phyloP scores from a whole-genome alignment of 2,888 invertebrate genomes.

The Cetonia aurata region DNA sequence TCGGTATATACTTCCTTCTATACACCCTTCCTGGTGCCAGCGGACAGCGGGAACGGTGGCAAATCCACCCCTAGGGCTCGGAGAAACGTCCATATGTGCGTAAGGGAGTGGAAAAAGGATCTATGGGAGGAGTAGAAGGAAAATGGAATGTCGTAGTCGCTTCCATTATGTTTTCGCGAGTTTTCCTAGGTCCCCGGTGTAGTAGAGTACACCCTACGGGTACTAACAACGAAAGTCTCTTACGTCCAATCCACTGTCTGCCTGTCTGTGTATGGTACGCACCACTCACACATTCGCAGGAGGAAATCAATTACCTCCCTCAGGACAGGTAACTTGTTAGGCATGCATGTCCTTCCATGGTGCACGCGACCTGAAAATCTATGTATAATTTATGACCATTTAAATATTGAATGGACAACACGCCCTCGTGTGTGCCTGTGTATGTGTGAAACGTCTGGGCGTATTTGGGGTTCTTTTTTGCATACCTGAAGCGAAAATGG shows the following conservation, averaged over 20 bases:
- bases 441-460: constrained; percentile 5
- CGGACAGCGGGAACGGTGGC: no score
- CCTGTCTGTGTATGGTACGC: constrained; percentile 1
- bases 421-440: constrained; percentile 22
- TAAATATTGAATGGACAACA: constrained; percentile 39
- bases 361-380: constrained; percentile 32
- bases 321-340: constrained; percentile 43
- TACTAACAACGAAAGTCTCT: constrained; percentile 42
- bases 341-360: constrained; percentile 40
- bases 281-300: constrained; percentile 28
- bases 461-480: constrained; percentile 5
- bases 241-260: constrained; percentile 36
- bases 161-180: constrained; percentile 41
- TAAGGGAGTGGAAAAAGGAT: constrained; percentile 3
- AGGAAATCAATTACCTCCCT: constrained; percentile 45
- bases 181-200: constrained; percentile 27
- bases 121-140: not conserved
- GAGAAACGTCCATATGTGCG: not conserved
- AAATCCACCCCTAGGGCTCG: not conserved
- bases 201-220: constrained; percentile 27
- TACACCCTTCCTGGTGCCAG: no score
- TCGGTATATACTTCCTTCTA: not conserved
- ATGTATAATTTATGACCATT: constrained; percentile 44
- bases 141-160: constrained; percentile 33
- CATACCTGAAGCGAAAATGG: constrained; percentile 6